A percentile compares a stretch with the other conserved stretches of the same genome.
These are phyloP conservation scores for Epinephelus coioides DNA, from an alignment of 2,797 vertebrate species.

Conservation along the genomic window DNA sequence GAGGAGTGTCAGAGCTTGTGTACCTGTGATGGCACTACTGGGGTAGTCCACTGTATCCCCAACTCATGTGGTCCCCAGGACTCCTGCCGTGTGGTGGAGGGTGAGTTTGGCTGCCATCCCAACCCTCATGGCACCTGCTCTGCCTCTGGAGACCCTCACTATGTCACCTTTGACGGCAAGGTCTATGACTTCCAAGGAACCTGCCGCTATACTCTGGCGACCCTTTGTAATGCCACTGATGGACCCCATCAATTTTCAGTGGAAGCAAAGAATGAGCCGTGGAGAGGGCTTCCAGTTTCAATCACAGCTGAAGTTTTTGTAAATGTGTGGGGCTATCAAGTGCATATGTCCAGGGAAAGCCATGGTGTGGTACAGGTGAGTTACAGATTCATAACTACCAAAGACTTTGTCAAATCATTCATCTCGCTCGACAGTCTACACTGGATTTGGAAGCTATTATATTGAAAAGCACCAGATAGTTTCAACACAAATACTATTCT, in stretches of 20 bases:
- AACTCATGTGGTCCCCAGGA: conserved; percentile 67
- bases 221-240: conserved; percentile 80
- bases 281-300: conserved; percentile 59
- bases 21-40: conserved; percentile 70
- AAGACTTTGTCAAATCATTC: neutral
- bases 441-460: neutral
- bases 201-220: conserved; percentile 70
- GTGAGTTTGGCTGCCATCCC: conserved; percentile 73
- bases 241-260: conserved; percentile 64
- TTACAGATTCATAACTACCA: neutral
- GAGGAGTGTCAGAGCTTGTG: conserved; percentile 72
- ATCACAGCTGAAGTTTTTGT: conserved; percentile 69
- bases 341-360: conserved; percentile 57
- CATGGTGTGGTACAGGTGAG: conserved; percentile 69
- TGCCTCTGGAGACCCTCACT: conserved; percentile 83
- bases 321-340: conserved; percentile 66
- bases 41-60: conserved; percentile 56
- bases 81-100: conserved; percentile 62
- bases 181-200: conserved; percentile 82
- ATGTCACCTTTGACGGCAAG: conserved; percentile 75
- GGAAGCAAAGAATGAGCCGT: conserved; percentile 55
- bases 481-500: neutral
- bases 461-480: neutral
- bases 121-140: conserved; percentile 68
- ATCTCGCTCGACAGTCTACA: neutral